Percentiles rank a stretch among this genome's conserved stretches.
Conservation (phyloP, 2,888 invertebrate genomes). For the Trichopoda pennipes region DNA sequence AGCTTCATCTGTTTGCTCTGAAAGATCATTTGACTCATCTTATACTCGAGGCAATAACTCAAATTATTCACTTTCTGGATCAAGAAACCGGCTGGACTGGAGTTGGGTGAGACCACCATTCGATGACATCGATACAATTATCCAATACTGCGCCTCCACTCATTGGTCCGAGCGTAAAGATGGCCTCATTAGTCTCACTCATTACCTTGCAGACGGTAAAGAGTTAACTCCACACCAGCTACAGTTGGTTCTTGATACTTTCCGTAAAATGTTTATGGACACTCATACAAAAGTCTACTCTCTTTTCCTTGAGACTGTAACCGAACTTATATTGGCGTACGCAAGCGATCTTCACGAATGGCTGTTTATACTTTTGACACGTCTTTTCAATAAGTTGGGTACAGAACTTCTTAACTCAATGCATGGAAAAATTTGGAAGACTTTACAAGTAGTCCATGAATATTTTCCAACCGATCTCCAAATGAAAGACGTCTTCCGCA, state of each 20-base stretch:
- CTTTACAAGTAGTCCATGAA: constrained; percentile 88
- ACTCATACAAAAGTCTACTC: constrained; percentile 97
- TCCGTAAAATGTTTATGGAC: constrained; percentile 98
- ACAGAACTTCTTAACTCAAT: constrained; percentile 95
- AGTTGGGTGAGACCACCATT: constrained; percentile 83
- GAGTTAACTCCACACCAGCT: constrained; percentile 84
- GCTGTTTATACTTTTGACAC: constrained; percentile 94
- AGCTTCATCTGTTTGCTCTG: constrained; percentile 97
- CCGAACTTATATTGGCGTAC: constrained; percentile 93
- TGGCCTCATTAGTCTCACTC: constrained; percentile 90
- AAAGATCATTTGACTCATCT: constrained; percentile 91
- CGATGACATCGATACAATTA: constrained; percentile 92
- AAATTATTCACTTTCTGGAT: constrained; percentile 92
- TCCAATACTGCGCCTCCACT: constrained; percentile 92
- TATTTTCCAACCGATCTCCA: constrained; percentile 86
- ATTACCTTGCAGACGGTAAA: constrained; percentile 84
- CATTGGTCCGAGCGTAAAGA: constrained; percentile 98
- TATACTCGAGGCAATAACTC: constrained; percentile 88
- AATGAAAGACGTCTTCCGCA: constrained; percentile 86
- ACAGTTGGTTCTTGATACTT: constrained; percentile 93
- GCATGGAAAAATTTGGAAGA: constrained; percentile 93
- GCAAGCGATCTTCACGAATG: constrained; percentile 94
- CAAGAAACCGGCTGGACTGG: constrained; percentile 88
- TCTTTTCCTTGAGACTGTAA: constrained; percentile 94
- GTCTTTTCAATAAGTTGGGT: constrained; percentile 93